phyloP scores from a whole-genome alignment of 2,888 invertebrate genomes.

The Beris morrisii region DNA sequence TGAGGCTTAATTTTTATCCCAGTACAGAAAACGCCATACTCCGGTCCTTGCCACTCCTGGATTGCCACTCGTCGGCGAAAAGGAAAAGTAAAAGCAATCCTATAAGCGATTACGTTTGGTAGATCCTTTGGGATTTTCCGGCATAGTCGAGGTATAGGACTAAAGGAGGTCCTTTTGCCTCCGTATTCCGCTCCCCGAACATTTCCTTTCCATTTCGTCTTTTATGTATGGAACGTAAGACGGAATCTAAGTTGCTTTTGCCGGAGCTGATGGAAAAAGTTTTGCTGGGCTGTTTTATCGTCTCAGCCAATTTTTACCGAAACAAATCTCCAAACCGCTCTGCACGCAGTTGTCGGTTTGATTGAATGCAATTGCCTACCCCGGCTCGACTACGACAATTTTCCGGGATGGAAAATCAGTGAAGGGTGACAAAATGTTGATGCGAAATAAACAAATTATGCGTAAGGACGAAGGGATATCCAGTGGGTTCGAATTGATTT shows the following conservation, averaged over 20 bases:
- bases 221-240: background rate
- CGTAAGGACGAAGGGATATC: too few species aligned
- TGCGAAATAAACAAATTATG: constrained; percentile 29
- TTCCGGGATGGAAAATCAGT: constrained; percentile 20
- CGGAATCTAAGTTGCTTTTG: constrained; percentile 12
- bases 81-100: constrained; percentile 42
- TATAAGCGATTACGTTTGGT: constrained; percentile 44
- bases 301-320: constrained; percentile 41
- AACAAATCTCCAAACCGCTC: constrained; percentile 38
- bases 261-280: constrained; percentile 37
- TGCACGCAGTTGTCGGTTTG: constrained; percentile 37
- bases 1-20: constrained; percentile 30
- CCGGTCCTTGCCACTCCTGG: background rate
- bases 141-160: constrained; percentile 19
- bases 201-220: constrained; percentile 18
- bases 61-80: background rate
- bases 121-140: constrained; percentile 43
- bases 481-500: too few species aligned
- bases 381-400: constrained; percentile 22
- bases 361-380: constrained; percentile 40
- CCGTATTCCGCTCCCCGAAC: background rate
- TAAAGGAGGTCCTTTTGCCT: background rate
- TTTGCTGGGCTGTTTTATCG: constrained; percentile 39
- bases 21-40: constrained; percentile 9
- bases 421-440: constrained; percentile 30